These are phyloP conservation scores for Marcusenius ussheri DNA, from an alignment of 2,113 vertebrate species.

Conservation along the genomic window DNA sequence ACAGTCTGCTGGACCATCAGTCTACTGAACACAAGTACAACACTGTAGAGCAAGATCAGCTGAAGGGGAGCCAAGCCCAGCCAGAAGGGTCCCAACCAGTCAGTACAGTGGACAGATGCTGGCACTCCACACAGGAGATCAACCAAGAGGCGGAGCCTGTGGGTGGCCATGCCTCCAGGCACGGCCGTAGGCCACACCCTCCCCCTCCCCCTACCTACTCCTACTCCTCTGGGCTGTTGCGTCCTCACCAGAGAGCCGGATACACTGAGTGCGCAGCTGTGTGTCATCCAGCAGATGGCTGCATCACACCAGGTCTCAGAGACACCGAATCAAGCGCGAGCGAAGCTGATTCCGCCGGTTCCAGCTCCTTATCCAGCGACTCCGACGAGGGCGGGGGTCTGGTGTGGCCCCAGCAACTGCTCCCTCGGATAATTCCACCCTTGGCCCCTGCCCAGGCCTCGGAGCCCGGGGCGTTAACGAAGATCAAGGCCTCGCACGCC, in stretches of 20 bases:
- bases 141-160: constrained; percentile 57
- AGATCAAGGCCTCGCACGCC: constrained; percentile 83
- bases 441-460: constrained; percentile 44
- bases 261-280: constrained; percentile 46
- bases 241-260: constrained; percentile 41
- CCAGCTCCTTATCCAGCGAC: constrained; percentile 71
- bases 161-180: constrained; percentile 37
- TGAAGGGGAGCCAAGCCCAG: constrained; percentile 41
- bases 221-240: constrained; percentile 30
- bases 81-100: constrained; percentile 51
- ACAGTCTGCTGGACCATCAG: constrained; percentile 64
- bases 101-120: constrained; percentile 50
- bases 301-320: constrained; percentile 28
- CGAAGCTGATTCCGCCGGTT: constrained; percentile 66
- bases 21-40: constrained; percentile 58
- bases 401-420: constrained; percentile 79
- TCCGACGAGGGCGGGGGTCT: constrained; percentile 74
- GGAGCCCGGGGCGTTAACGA: constrained; percentile 73
- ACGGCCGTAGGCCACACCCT: constrained; percentile 41
- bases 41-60: constrained; percentile 63
- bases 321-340: constrained; percentile 66
- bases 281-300: constrained; percentile 46
- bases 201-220: constrained; percentile 37
- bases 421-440: constrained; percentile 51
- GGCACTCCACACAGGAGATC: constrained; percentile 74